phyloP scores from a whole-genome alignment of 2,797 vertebrate genomes.

The Mus minutoides region DNA sequence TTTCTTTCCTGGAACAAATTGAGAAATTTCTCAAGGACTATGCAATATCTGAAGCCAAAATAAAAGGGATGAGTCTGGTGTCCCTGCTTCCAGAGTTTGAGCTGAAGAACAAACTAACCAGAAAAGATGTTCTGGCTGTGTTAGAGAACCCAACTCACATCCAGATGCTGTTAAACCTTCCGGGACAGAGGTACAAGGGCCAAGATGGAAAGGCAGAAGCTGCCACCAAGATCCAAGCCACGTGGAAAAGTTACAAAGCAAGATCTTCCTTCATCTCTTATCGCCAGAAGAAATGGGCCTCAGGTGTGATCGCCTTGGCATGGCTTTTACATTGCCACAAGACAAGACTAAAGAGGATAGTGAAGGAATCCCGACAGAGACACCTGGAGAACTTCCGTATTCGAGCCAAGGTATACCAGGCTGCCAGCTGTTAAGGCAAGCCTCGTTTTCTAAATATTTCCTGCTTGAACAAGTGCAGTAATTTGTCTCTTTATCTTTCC shows the following conservation, averaged over 20 bases:
- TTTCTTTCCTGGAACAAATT: slow-evolving; percentile 85
- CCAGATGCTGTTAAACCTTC: slow-evolving; percentile 81
- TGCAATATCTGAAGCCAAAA: slow-evolving; percentile 87
- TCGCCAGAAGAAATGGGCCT: slow-evolving; percentile 89
- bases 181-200: slow-evolving; percentile 90
- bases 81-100: slow-evolving; percentile 82
- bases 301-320: slow-evolving; percentile 86
- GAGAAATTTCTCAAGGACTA: slow-evolving; percentile 88
- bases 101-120: slow-evolving; percentile 78
- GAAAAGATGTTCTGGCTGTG: slow-evolving; percentile 84
- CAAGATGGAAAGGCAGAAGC: slow-evolving; percentile 86
- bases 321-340: slow-evolving; percentile 88
- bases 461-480: slow-evolving; percentile 77
- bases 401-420: slow-evolving; percentile 91
- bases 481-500: slow-evolving; percentile 71
- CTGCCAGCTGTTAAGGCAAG: slow-evolving; percentile 84
- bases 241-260: slow-evolving; percentile 87
- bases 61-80: slow-evolving; percentile 85
- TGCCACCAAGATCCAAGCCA: slow-evolving; percentile 88
- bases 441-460: slow-evolving; percentile 81
- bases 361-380: slow-evolving; percentile 88
- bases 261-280: slow-evolving; percentile 84
- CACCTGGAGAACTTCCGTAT: slow-evolving; percentile 93
- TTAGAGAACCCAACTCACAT: slow-evolving; percentile 88
- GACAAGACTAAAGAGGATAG: slow-evolving; percentile 85